A percentile compares a stretch with the other conserved stretches of the same genome.
These are phyloP conservation scores for Rhegmatorhina hoffmannsi DNA, from an alignment of 2,113 vertebrate species.

Conservation along the genomic window DNA sequence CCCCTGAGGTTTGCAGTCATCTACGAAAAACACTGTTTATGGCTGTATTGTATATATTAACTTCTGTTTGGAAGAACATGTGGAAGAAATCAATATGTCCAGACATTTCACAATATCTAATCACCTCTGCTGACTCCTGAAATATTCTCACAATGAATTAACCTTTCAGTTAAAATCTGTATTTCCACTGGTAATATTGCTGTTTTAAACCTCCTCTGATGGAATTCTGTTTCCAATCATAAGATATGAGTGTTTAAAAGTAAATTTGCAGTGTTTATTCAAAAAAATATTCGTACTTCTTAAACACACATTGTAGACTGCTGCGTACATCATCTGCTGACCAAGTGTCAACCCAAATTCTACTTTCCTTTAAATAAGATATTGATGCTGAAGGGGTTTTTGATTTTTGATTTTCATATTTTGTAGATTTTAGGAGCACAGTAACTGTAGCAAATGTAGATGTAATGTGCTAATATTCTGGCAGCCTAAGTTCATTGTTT, in stretches of 20 bases:
- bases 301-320: neutral
- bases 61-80: accelerated
- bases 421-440: too few species aligned
- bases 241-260: conserved; percentile 23
- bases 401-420: too few species aligned
- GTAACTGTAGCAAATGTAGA: too few species aligned
- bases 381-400: too few species aligned
- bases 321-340: neutral
- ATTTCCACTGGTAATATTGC: neutral
- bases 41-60: neutral
- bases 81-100: neutral
- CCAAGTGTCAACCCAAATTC: conserved; percentile 6
- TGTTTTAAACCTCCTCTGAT: neutral
- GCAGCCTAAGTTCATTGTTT: too few species aligned
- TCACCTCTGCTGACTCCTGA: neutral
- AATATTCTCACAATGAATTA: neutral
- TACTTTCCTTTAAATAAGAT: neutral
- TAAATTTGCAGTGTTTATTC: neutral
- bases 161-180: neutral
- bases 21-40: neutral
- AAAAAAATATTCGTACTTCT: conserved; percentile 3
- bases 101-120: neutral
- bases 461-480: too few species aligned
- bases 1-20: neutral
- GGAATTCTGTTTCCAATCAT: neutral